Conservation (phyloP, 92 coral and sea anemone genomes). For the Pocillopora grandis region DNA sequence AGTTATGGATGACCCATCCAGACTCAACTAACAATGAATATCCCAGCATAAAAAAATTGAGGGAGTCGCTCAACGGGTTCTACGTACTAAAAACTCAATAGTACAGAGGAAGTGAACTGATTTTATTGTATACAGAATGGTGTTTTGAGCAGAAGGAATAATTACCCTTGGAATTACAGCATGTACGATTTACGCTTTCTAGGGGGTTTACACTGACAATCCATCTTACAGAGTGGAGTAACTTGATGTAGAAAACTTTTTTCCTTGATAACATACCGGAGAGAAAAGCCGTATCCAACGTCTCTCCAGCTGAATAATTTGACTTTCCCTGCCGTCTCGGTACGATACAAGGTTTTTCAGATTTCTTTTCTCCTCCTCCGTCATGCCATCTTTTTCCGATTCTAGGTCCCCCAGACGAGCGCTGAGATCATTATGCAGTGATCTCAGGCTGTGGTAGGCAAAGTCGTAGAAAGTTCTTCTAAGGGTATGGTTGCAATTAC, state of each 20-base stretch:
- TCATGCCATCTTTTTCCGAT: neutral
- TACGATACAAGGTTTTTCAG: neutral
- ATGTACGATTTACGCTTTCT: too few species aligned
- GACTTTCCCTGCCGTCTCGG: neutral
- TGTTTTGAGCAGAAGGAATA: too few species aligned
- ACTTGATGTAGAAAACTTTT: neutral
- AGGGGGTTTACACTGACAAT: too few species aligned
- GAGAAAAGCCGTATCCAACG: conserved; percentile 1
- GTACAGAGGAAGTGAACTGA: too few species aligned
- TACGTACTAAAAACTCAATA: too few species aligned
- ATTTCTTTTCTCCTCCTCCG: neutral
- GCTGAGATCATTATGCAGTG: conserved; percentile 1
- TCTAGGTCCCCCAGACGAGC: neutral
- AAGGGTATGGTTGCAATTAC: neutral
- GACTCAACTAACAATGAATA: too few species aligned
- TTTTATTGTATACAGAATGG: too few species aligned
- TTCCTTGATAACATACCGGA: neutral
- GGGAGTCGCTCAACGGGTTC: too few species aligned
- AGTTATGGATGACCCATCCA: too few species aligned
- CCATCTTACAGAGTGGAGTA: neutral
- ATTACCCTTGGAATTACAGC: too few species aligned
- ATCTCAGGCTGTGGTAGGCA: conserved; percentile 7
- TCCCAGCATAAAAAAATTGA: too few species aligned
- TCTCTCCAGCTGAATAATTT: neutral
- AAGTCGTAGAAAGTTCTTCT: conserved; percentile 16